Evolutionary conservation across 2,113 vertebrate species (phyloP), one percentile per base, ranked within the genome.

Genomic region (Pelecanoides urinatrix): DNA sequence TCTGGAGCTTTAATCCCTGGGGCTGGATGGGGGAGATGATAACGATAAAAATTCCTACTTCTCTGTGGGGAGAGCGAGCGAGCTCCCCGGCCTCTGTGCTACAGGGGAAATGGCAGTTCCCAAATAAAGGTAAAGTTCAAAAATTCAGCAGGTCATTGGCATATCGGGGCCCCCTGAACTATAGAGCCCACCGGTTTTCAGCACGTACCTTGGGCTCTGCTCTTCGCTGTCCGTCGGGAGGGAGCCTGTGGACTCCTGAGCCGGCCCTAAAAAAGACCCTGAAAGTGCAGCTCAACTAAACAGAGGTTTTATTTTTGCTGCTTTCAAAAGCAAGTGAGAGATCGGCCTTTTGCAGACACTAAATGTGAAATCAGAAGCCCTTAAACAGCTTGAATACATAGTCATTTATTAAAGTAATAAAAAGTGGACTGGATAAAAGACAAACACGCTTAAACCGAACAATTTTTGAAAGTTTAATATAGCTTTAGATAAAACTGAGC

Each of bases 391-490:
- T 9, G n/a, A 30, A 45, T 14, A 27, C 25, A 1, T 6, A 20
- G 29, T 8, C 34, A 2, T 52, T 68, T 26, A 30, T 20, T 42
- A 27, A 65, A 72, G 72, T 30, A 53, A 49, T 18, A 22, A 62
- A 71, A 76, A 67, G 18, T 4, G 58, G 47, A 13, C 12, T 1
- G 32, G 63, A 62, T 4, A 94, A 95, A 92, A 81, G 85, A 93
- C 84, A 90, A 93, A 66, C 29, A 90, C 55, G 73, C 90, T 91
- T 88, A 97, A 97, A 97, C 76, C 27, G 44, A 96, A 84, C 78
- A 36, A 92, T 80, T 75, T 94, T 89, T 79, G 66, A 93, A 98
- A 97, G 84, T 98, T 98, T 97, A 98, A 97, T 98, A 96, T 29
- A 94, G 84, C 68, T 97, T 96, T 97, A 93, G 91, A 93, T 97